Base-by-base conservation (phyloP, 1,140 invertebrate species). In the Muscidifurax raptorellus region DNA sequence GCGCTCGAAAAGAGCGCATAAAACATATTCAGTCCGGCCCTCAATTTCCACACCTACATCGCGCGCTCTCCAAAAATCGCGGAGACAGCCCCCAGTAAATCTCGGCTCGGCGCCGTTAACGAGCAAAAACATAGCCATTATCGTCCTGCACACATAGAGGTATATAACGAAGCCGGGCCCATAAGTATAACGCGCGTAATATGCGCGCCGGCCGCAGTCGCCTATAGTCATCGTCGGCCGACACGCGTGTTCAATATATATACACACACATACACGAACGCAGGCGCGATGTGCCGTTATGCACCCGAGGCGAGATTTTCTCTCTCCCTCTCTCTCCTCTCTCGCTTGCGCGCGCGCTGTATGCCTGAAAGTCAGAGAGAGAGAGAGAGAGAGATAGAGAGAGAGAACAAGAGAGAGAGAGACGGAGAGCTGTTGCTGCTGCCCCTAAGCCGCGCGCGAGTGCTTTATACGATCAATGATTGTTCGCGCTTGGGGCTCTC, bases 31-130 rank as follows among this genome's bases (percentile, higher is more conserved):
- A n/a, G 52, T 4, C 67, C 67, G 25, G 67, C 10, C n/a, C 10
- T 69, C 67, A 30, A 30, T 30, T 30, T 69, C 67, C 67, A 30
- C 67, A 69, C 67, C 67, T 69, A 27, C 25, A 12, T 30, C 67
- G 25, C 67, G 25, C 67, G 25, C 67, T 69, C 52, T 18, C 52
- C 52, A 30, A 69, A 69, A 69, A 69, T 69, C 32, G 71, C 71
- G 84, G 87, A 87, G 86, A 64, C 74, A 69, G 59, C 27, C 32
- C 22, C 15, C 78, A 69, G 32, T 88, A 86, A 86, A 89, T 88
- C 89, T 90, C 86, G 86, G 86, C 88, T 67, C 81, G 64, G 72
- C 72, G 59, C 77, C 72, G 69, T 82, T 85, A 85, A 85, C 79
- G 64, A 66, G 84, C 72, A 82, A 85, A 85, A 85, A 85, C 79